Evolutionary conservation across 2,888 invertebrate genomes (phyloP), one percentile per base, ranked within the genome.

Genomic region (Octonoba sinensis): DNA sequence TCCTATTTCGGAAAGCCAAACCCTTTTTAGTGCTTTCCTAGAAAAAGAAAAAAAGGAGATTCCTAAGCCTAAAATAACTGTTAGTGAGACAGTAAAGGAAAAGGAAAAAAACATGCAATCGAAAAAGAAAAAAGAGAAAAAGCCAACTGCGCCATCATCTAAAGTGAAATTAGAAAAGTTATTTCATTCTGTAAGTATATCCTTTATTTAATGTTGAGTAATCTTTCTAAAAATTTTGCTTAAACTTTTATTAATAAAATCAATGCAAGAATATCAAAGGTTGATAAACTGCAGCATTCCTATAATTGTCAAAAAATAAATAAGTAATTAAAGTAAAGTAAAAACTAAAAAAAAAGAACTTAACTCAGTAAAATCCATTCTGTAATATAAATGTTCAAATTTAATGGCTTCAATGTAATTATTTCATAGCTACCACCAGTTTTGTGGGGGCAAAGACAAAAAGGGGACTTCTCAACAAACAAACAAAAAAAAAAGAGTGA

Each of bases 1-100:
- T 70, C 79, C 76, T 16, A 81, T 85, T 15, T 57, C 62, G n/a
- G 75, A 83, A 66, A 78, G 66, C 44, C 60, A 69, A 36, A 84
- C 83, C 18, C 47, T 77, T 18, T 85, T 74, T 18, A 49, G 66
- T 56, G 75, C 78, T 13, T 77, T 85, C n/a, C 24, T 77, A 49
- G 83, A 85, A 18, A 69, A 82, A 24, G 84, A 83, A 51, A 62
- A 51, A 27, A 76, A 69, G 12, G 64, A 74, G 13, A 44, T 27
- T 8, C 27, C 66, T 36, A 83, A 64, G n/a, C 47, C 49, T 1
- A 82, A 82, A 60, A 51, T 36, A 46, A 27, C 11, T 69, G 49
- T 65, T 0, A 57, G 13, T 57, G 69, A 70, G 56, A 46, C 71
- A n/a, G 6, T 27, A 3, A 71, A 73, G 49, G 72, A 24, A n/a